Evolutionary conservation across 1,140 invertebrate genomes (phyloP), one percentile per base, ranked within the genome.

Genomic region (Solen grandis): DNA sequence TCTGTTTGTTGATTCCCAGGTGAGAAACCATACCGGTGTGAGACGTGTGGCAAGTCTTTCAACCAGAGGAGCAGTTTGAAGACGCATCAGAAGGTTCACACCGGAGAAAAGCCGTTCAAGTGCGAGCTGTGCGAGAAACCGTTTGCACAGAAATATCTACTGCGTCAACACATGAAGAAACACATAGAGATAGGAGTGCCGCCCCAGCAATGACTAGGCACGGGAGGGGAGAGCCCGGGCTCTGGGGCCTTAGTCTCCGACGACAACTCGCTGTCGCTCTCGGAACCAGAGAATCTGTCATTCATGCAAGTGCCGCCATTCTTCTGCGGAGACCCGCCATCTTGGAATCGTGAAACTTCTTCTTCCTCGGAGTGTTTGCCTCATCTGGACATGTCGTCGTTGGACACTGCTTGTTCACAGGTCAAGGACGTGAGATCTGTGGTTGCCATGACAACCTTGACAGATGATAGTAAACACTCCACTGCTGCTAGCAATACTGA

Each of bases 1-100:
- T 13, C n/a, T 50, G 46, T 50, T n/a, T 57, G 55, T 57, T 27
- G 3, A 13, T 31, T 76, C 52, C n/a, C 38, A 77, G 74, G 83
- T 19, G 81, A 86, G 25, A 85, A 86, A 54, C 79, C 82, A 25
- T 87, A 83, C 55, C 60, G 66, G 29, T 87, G 87, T 70, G 79
- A 85, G 29, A 69, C 74, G 2, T 87, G 86, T 81, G 84, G 79
- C 5, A 85, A 80, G 69, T 36, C 69, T 22, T 83, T 82, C 35
- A 70, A 63, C 52, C 57, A 65, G 29, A 54, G 69, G 5, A 72
- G 62, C 50, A 76, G 69, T 33, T 57, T 85, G 46, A 79, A 70
- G 55, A 82, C 63, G 16, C 85, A 86, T 35, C 77, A 76, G 35
- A 78, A 77, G 62, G 82, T 81, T 2, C 84, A 82, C 33, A 76